Evolutionary conservation across 1,140 invertebrate genomes (phyloP).

Genomic region (Periplaneta americana): DNA sequence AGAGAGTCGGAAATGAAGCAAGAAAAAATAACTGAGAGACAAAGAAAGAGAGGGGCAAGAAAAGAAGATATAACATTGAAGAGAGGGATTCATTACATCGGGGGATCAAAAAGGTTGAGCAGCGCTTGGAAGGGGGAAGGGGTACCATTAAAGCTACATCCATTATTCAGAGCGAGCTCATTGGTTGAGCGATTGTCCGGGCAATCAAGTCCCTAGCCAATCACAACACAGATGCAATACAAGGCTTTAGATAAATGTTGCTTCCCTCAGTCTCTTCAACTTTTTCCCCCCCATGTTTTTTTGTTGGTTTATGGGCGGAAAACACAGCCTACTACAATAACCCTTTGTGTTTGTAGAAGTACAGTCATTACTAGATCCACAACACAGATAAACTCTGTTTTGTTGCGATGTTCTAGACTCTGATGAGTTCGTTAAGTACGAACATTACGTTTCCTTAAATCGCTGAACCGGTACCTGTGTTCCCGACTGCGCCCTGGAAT

Average conservation of each 20-base stretch:
- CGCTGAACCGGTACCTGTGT: not conserved
- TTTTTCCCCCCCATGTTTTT: not conserved
- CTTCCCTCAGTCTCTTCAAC: not conserved
- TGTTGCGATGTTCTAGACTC: not conserved
- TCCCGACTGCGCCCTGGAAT: too few relatives aligned
- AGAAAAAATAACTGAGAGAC: too few relatives aligned
- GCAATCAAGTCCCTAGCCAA: slow-evolving; percentile 8
- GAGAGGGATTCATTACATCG: not conserved
- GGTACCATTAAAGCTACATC: slow-evolving; percentile 2
- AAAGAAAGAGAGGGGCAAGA: not conserved
- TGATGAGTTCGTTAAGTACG: too few relatives aligned
- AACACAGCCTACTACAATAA: not conserved
- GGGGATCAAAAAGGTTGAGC: not conserved
- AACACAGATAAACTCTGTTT: not conserved
- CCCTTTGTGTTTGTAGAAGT: not conserved
- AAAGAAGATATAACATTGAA: not conserved
- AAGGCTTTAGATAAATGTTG: not conserved
- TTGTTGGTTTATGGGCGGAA: not conserved
- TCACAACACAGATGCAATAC: not conserved
- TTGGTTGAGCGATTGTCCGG: slow-evolving; percentile 2
- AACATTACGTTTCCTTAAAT: not conserved
- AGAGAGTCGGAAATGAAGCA: not conserved
- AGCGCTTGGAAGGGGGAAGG: not conserved
- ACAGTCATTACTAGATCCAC: not conserved
- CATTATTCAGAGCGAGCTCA: slow-evolving; percentile 7